phyloP scores from a whole-genome alignment of 2,888 invertebrate species.

The Abrostola triplasia region DNA sequence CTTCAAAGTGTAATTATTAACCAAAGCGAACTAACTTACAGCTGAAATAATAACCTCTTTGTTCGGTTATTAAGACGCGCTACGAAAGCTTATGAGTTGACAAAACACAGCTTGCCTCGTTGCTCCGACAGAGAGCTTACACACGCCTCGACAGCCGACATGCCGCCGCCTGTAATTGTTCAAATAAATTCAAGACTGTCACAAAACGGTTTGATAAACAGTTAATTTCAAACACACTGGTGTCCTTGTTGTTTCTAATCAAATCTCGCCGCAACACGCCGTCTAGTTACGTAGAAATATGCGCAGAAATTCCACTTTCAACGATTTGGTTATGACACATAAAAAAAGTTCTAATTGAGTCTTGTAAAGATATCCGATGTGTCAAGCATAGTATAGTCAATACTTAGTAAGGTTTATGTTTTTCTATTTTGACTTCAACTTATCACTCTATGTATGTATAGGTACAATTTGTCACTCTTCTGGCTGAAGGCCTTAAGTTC shows the following conservation, averaged over 20 bases:
- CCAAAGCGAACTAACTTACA: too few species aligned
- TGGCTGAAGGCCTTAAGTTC: too few species aligned
- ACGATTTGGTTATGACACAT: neutral
- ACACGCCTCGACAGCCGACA: neutral
- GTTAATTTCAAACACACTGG: constrained; percentile 18
- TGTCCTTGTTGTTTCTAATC: constrained; percentile 23
- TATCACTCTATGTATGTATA: too few species aligned
- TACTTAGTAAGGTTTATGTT: neutral
- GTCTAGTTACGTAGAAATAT: neutral
- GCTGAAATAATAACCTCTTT: too few species aligned
- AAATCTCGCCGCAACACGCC: constrained; percentile 12
- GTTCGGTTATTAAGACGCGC: too few species aligned
- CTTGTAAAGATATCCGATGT: neutral
- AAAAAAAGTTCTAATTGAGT: neutral
- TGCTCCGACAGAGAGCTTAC: neutral
- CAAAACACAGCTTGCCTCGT: too few species aligned
- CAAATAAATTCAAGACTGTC: neutral
- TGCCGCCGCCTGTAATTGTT: neutral
- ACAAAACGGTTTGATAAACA: constrained; percentile 13
- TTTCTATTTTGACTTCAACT: too few species aligned
- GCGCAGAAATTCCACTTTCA: neutral
- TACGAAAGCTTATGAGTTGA: too few species aligned
- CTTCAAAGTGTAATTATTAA: too few species aligned
- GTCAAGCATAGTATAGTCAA: too few species aligned
- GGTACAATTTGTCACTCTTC: too few species aligned